Evolutionary conservation across 2,113 vertebrate species (phyloP).

Genomic region (Peromyscus leucopus): DNA sequence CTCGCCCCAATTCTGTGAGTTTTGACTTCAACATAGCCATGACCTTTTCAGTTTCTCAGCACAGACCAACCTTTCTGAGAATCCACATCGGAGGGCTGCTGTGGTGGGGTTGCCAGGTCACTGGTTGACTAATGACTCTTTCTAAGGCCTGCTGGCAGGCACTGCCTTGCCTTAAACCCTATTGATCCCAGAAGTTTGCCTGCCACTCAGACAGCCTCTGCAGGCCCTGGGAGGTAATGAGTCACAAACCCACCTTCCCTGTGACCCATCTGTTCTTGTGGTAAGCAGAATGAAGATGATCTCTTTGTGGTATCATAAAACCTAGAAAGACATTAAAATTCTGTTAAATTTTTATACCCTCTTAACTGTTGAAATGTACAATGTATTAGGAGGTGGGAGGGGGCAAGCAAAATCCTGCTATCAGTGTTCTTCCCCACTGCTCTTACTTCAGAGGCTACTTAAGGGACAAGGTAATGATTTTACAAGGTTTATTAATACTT

Average conservation of each 20-base stretch:
- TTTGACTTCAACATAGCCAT: slow-evolving; percentile 60
- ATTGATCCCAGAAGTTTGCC: slow-evolving; percentile 83
- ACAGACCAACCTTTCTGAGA: slow-evolving; percentile 80
- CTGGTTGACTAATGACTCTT: slow-evolving; percentile 76
- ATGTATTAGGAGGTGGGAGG: slow-evolving; percentile 70
- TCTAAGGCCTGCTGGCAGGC: slow-evolving; percentile 72
- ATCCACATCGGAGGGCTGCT: slow-evolving; percentile 70
- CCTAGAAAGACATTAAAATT: slow-evolving; percentile 88
- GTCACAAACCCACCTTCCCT: slow-evolving; percentile 74
- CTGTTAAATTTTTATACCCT: slow-evolving; percentile 87
- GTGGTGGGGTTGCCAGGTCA: slow-evolving; percentile 65
- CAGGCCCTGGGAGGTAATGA: slow-evolving; percentile 51
- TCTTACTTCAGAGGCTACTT: slow-evolving; percentile 87
- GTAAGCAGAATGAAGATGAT: slow-evolving; percentile 78
- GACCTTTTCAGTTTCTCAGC: slow-evolving; percentile 84
- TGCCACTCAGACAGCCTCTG: slow-evolving; percentile 64
- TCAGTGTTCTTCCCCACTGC: slow-evolving; percentile 72
- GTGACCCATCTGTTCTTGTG: slow-evolving; percentile 82
- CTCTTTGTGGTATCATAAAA: slow-evolving; percentile 87
- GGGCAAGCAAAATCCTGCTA: slow-evolving; percentile 42
- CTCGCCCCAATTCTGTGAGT: slow-evolving; percentile 30
- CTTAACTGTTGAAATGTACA: slow-evolving; percentile 73
- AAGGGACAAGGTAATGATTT: slow-evolving; percentile 88
- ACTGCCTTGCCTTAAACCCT: slow-evolving; percentile 68
- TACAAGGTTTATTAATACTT: slow-evolving; percentile 84